Evolutionary conservation across 1,140 invertebrate genomes (phyloP), one percentile per base, ranked within the genome.

Genomic region (Listronotus bonariensis): DNA sequence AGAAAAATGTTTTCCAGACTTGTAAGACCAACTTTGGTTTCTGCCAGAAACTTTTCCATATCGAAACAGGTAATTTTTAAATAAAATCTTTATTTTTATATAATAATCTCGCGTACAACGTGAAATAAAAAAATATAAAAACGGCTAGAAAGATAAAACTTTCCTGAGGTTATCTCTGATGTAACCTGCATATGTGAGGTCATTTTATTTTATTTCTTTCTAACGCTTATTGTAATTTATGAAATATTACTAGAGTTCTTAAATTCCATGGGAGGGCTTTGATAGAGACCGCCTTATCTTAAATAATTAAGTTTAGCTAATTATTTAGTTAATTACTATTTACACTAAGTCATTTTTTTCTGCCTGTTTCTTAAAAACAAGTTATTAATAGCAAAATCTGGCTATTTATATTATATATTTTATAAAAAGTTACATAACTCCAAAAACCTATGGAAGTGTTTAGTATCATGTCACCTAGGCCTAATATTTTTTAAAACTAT

Each of bases 1-100:
- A 46, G 38, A 56, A 69, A 65, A 54, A 85, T 85, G 84, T 84
- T 84, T 69, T 84, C 82, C 45, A 79, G 84, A 62, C 68, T 78
- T 10, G 68, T 83, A 11, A 82, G 80, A 73, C 82, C 82, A n/a
- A 77, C 79, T 12, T 71, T 80, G 54, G 64, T 77, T 41, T 76
- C 79, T 34, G 80, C 78, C 54, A 83, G 83, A 70, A 82, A 76
- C 52, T 83, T 84, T 72, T 83, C 81, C 67, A 84, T 82, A 36
- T 76, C 80, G 56, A 77, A 80, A 57, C 81, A 83, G 81, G 84
- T 85, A 80, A 75, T 48, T 64, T 43, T 63, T 36, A 0, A 31
- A 38, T 38, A 36, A 0, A 1, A 31, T 12, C 5, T 14, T 6
- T 32, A 42, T 42, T n/a, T 42, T 40, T 58, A 20, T 15, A n/a